These are phyloP conservation scores for Pelusios castaneus DNA, from an alignment of 2,113 vertebrate species.

Conservation along the genomic window DNA sequence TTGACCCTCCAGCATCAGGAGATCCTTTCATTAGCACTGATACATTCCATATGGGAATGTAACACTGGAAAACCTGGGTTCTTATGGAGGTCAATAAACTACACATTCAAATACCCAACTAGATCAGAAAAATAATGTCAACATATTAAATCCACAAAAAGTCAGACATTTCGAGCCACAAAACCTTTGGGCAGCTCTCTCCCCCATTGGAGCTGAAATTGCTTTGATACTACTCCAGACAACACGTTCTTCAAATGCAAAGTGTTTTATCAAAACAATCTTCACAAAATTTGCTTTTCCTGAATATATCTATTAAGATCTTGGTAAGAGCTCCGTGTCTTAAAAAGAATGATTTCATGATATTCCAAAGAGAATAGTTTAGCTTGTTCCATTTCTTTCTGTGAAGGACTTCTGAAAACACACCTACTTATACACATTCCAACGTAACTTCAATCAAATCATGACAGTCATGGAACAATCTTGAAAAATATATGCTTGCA, in stretches of 20 bases:
- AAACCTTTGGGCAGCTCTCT: not conserved
- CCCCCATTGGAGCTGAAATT: not conserved
- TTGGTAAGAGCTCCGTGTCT: not conserved
- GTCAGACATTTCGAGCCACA: not conserved
- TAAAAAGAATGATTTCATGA: not conserved
- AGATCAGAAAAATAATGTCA: not conserved
- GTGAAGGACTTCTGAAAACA: not conserved
- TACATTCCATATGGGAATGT: not conserved
- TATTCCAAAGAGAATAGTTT: slow-evolving; percentile 36
- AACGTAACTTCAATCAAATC: not conserved
- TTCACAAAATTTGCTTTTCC: not conserved
- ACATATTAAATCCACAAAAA: not conserved
- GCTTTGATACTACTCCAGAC: not conserved
- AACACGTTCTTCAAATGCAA: not conserved
- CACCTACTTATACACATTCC: not conserved
- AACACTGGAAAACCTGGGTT: not conserved
- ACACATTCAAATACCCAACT: not conserved
- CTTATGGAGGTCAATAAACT: not conserved
- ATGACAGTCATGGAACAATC: not conserved
- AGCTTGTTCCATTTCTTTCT: not conserved
- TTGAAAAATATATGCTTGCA: not conserved
- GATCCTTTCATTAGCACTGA: not conserved
- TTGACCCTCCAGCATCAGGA: not conserved
- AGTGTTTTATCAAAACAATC: slow-evolving; percentile 8
- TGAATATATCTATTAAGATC: not conserved